Percentiles rank a stretch among this genome's conserved stretches.
phyloP scores from a whole-genome alignment of 2,113 vertebrate species.

The Apeltes quadracus region DNA sequence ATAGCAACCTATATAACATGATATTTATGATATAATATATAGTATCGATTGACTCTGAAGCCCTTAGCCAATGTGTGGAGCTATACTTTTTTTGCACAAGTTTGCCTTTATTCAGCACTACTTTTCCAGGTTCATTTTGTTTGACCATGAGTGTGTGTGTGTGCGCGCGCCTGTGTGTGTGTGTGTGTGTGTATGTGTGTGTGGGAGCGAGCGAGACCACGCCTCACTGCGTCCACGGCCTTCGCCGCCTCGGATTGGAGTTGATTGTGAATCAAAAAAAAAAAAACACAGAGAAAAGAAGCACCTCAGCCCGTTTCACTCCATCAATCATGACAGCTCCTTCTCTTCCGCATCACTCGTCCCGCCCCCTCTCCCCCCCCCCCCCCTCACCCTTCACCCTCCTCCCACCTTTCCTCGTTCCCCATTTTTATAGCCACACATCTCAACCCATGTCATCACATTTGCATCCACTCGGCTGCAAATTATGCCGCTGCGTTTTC shows the following conservation, averaged over 20 bases:
- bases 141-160: constrained; percentile 68
- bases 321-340: constrained; percentile 77
- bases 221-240: constrained; percentile 67
- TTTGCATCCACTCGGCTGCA: constrained; percentile 73
- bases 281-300: constrained; percentile 55
- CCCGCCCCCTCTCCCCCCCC: constrained; percentile 40
- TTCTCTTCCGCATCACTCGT: constrained; percentile 72
- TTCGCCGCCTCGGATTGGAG: constrained; percentile 68
- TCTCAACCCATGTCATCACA: constrained; percentile 75
- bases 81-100: constrained; percentile 46
- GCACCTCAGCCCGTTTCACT: constrained; percentile 72
- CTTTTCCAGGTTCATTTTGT: constrained; percentile 69
- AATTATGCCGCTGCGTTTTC: constrained; percentile 67
- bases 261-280: constrained; percentile 56
- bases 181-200: constrained; percentile 24
- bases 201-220: constrained; percentile 19
- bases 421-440: constrained; percentile 66
- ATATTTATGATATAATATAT: background rate
- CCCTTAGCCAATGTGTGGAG: constrained; percentile 11
- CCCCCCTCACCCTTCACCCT: background rate
- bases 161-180: constrained; percentile 18
- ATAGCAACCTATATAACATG: constrained; percentile 6
- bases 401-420: constrained; percentile 17
- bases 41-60: background rate
- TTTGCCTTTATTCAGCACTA: constrained; percentile 58